Evolutionary conservation across 2,113 vertebrate species (phyloP).

Genomic region (Hyperopisus bebe): DNA sequence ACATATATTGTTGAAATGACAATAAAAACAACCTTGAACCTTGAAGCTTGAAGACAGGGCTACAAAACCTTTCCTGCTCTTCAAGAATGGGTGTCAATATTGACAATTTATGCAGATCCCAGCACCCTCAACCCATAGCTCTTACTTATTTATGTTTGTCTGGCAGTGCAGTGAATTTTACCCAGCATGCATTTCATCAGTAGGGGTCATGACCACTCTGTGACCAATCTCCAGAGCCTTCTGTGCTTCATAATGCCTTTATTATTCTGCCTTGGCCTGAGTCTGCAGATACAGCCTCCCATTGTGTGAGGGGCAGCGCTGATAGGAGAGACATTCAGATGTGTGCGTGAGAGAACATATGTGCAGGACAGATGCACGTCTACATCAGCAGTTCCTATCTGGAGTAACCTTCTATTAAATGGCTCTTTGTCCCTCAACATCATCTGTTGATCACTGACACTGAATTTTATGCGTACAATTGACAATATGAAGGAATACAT

Average conservation of each 20-base stretch:
- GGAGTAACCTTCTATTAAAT: neutral
- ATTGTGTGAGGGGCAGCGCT: constrained; percentile 43
- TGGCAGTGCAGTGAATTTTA: constrained; percentile 4
- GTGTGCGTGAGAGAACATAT: neutral
- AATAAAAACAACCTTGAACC: too few species aligned
- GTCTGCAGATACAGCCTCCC: constrained; percentile 42
- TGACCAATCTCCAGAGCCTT: constrained; percentile 53
- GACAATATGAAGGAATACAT: neutral
- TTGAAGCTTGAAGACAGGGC: neutral
- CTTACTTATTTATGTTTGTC: neutral
- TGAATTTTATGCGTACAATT: neutral
- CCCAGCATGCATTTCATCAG: constrained; percentile 44
- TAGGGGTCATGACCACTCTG: constrained; percentile 56
- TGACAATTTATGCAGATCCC: neutral
- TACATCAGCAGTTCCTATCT: neutral
- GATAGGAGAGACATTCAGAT: constrained; percentile 26
- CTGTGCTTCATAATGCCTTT: constrained; percentile 57
- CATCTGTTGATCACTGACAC: neutral
- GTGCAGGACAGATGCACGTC: neutral
- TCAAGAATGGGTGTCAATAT: neutral
- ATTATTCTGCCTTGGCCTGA: constrained; percentile 49
- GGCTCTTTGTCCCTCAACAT: neutral
- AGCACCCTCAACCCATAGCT: neutral
- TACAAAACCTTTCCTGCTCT: neutral
- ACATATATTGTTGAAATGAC: too few species aligned